These are phyloP conservation scores for Erinaceus europaeus DNA, from an alignment of 2,113 vertebrate genomes.

Conservation along the genomic window DNA sequence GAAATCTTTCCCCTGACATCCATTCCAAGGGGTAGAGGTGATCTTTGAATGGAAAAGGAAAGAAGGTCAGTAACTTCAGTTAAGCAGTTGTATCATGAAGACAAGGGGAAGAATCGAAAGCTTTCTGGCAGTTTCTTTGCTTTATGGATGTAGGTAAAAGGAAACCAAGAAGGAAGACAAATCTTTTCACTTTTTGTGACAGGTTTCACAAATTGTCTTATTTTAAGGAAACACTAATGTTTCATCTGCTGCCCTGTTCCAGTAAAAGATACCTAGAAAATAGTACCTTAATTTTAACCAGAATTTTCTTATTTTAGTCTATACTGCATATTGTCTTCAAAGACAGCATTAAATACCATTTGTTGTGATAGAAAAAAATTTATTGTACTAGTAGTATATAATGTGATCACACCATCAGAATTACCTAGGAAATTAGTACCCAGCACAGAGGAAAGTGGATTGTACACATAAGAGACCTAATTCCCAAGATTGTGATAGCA, in stretches of 20 bases:
- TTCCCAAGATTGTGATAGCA: slow-evolving; percentile 38
- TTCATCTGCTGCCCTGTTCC: slow-evolving; percentile 52
- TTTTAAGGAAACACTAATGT: slow-evolving; percentile 68
- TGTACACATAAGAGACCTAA: slow-evolving; percentile 47
- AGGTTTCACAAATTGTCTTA: slow-evolving; percentile 73
- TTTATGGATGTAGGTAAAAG: slow-evolving; percentile 78
- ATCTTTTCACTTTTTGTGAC: slow-evolving; percentile 69
- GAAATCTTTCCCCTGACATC: slow-evolving; percentile 5
- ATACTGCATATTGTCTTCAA: slow-evolving; percentile 54
- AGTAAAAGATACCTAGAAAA: slow-evolving; percentile 69
- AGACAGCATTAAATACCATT: slow-evolving; percentile 28
- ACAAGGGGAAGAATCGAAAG: slow-evolving; percentile 51
- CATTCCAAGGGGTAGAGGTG: slow-evolving; percentile 8
- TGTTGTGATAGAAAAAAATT: slow-evolving; percentile 55
- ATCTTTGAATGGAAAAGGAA: slow-evolving; percentile 48
- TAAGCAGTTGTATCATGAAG: slow-evolving; percentile 63
- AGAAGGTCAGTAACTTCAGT: slow-evolving; percentile 63
- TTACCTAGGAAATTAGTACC: slow-evolving; percentile 48
- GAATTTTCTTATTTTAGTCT: slow-evolving; percentile 57
- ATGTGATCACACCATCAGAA: slow-evolving; percentile 27
- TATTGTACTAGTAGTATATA: neutral
- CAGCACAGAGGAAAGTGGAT: slow-evolving; percentile 27
- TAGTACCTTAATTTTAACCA: slow-evolving; percentile 51
- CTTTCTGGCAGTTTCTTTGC: slow-evolving; percentile 78
- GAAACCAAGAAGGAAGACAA: slow-evolving; percentile 67